Base-by-base conservation (phyloP, 2,888 invertebrate species). In the Alviniconcha strummeri region DNA sequence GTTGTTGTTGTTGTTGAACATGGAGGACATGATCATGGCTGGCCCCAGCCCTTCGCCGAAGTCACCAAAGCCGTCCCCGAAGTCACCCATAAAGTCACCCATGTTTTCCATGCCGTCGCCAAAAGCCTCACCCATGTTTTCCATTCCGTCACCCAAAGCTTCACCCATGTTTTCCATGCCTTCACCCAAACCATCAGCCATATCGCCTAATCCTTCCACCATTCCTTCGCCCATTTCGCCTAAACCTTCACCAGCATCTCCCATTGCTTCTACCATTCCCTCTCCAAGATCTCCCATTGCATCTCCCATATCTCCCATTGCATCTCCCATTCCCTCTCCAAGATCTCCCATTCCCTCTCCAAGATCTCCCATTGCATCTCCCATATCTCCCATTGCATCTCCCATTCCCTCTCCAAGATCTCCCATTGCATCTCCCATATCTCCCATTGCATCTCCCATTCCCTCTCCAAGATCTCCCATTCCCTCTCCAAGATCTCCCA, bases 351-450 rank as follows among this genome's bases (percentile, higher is more conserved):
- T 55, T 72, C 13, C 64, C 60, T 83, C 85, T 6, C 79, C 78
- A 19, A 83, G 19, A 69, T 83, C 84, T 13, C 76, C 85, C 5
- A 84, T 17, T 5, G 76, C 79, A 57, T 81, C 85, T 13, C 71
- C 84, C 55, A 83, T 64, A 55, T n/a, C 79, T 11, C 71, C 84
- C 19, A 71, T 56, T 7, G 69, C 84, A 78, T 60, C 75, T 52
- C 71, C 82, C n/a, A 60, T 72, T 2, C 56, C 81, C 4, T 80
- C 85, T n/a, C 71, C 71, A 54, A 77, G 60, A 69, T 79, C 84
- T n/a, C 74, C 83, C 15, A 81, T 74, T 9, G 19, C 82, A 7
- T 75, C 84, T n/a, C 57, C 77, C 36, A 52, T 19, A 15, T 76
- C 83, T 57, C 54, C 84, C 36, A 84, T 55, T n/a, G 52, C 76